Conservation (phyloP, 1,140 invertebrate genomes). For the Zaprionus vittiger region DNA sequence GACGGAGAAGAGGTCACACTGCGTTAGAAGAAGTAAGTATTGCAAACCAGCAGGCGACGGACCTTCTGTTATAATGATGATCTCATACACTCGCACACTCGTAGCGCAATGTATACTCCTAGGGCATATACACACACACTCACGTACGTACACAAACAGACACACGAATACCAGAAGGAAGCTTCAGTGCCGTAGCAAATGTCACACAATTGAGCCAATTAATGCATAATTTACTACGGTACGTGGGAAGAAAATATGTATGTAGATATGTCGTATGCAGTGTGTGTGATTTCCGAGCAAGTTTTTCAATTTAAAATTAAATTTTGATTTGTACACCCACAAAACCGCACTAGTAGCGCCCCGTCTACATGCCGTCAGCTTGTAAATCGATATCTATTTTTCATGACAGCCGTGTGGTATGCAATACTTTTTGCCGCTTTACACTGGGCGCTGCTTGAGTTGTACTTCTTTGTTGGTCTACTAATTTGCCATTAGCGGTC, state of each 20-base stretch:
- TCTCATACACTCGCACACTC: conserved; percentile 62
- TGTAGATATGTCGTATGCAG: conserved; percentile 2
- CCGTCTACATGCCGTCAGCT: conserved; percentile 14
- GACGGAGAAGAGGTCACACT: conserved; percentile 9
- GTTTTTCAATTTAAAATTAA: conserved; percentile 36
- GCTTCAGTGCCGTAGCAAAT: conserved; percentile 12
- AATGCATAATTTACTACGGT: conserved; percentile 37
- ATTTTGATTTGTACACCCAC: conserved; percentile 31
- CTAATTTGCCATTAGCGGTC: conserved; percentile 49
- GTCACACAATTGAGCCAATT: conserved; percentile 55
- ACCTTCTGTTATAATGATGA: conserved; percentile 60
- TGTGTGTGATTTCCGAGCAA: neutral
- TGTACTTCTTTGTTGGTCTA: conserved; percentile 27
- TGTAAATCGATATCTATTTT: conserved; percentile 80
- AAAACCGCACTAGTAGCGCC: conserved; percentile 7
- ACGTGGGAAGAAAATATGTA: neutral
- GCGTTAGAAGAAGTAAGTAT: conserved; percentile 64
- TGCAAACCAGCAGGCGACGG: conserved; percentile 71
- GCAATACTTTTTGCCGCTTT: conserved; percentile 70
- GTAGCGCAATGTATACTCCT: conserved; percentile 27
- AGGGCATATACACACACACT: conserved; percentile 15
- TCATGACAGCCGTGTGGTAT: conserved; percentile 68
- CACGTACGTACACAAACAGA: conserved; percentile 1
- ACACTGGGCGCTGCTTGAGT: conserved; percentile 30
- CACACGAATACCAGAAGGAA: conserved; percentile 5